phyloP scores from a whole-genome alignment of 2,888 invertebrate species.

The Luperina testacea region DNA sequence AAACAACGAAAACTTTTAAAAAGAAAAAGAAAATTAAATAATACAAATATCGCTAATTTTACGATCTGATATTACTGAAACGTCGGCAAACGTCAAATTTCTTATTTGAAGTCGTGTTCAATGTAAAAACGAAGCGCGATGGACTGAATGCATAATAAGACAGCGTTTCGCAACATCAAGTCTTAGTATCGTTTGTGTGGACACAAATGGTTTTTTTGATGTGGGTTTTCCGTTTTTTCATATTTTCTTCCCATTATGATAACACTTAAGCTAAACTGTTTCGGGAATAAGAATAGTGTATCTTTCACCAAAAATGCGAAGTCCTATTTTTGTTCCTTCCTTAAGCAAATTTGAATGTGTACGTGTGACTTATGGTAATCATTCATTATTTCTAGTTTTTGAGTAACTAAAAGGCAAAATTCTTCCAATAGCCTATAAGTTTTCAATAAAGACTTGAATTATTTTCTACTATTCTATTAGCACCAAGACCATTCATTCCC shows the following conservation, averaged over 20 bases:
- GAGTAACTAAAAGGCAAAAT: neutral
- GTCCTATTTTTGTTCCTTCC: too few species aligned
- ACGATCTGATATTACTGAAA: slow-evolving; percentile 17
- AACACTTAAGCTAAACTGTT: neutral
- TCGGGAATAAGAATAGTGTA: neutral
- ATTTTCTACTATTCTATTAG: slow-evolving; percentile 4
- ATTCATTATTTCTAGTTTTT: neutral
- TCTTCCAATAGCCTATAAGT: neutral
- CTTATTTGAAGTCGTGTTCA: slow-evolving; percentile 33
- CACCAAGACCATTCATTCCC: neutral
- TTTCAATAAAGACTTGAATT: neutral
- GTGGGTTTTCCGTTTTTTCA: neutral
- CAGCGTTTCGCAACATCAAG: slow-evolving; percentile 1
- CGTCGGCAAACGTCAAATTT: slow-evolving; percentile 33
- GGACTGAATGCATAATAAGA: slow-evolving; percentile 31
- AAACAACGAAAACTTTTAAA: neutral
- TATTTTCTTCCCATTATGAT: neutral
- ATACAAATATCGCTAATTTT: slow-evolving; percentile 31
- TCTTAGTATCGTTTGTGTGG: neutral
- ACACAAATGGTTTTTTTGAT: neutral
- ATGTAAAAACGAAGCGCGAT: slow-evolving; percentile 5
- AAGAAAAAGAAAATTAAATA: neutral
- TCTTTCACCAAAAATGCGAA: neutral
- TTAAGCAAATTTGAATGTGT: neutral
- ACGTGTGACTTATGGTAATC: too few species aligned